Evolutionary conservation across 2,113 vertebrate genomes (phyloP), one percentile per base, ranked within the genome.

Genomic region (Otocyon megalotis): DNA sequence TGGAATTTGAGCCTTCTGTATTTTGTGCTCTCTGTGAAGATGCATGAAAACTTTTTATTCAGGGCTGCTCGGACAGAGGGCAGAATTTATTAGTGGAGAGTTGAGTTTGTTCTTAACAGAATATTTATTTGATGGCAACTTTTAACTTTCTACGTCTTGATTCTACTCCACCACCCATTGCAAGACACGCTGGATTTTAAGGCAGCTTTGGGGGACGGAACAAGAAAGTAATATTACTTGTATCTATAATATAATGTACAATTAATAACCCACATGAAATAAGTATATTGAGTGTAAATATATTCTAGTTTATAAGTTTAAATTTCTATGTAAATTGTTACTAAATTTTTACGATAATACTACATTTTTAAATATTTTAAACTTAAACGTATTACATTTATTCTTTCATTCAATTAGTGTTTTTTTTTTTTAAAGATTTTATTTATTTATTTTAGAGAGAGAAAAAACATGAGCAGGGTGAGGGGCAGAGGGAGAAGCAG

Each of bases 11-110:
- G 56, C 50, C 87, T 76, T 84, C 84, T 84, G 19, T n/a, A 72
- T 85, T 87, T 90, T 62, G 43, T 69, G 13, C 24, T 80, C 53
- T 95, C 54, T n/a, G 60, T 28, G 87, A 80, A 94, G 82, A 92
- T 14, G 12, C 17, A 0, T 24, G 8, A 90, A 88, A 69, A 60
- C 11, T n/a, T 81, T 71, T 63, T 79, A 85, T 56, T 83, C n/a
- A n/a, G 50, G 54, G 77, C 54, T 88, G 22, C 43, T 82, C 62
- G 26, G 17, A 60, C 5, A 50, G 6, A 56, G 35, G 50, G 17
- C 19, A 10, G 56, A 56, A 90, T 81, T 90, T 92, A 60, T 72
- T 58, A 43, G 84, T 50, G 30, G 17, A 58, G 17, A 32, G 15
- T 37, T 76, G 7, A 12, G 5, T n/a, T 77, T 28, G 17, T 58